Conservation (phyloP, 2,113 vertebrate genomes). For the Tachuris rubrigastra region DNA sequence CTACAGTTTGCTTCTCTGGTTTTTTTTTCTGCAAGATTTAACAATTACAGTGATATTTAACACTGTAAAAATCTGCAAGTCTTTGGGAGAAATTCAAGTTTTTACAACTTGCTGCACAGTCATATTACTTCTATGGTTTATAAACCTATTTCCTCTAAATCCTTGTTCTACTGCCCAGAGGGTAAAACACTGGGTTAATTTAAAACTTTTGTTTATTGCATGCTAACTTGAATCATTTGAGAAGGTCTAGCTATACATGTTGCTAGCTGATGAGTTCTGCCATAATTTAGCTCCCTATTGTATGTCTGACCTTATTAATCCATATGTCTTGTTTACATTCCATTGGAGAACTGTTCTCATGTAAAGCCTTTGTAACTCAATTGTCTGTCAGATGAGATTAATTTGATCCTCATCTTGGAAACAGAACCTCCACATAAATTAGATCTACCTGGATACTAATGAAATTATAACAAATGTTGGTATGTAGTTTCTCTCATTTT, state of each 20-base stretch:
- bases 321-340: not conserved
- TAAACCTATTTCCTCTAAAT: not conserved
- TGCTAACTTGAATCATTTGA: not conserved
- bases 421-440: not conserved
- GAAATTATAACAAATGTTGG: not conserved
- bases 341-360: not conserved
- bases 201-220: not conserved
- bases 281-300: not conserved
- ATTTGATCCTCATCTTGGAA: slow-evolving; percentile 28
- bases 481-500: slow-evolving; percentile 18
- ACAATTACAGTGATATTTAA: not conserved
- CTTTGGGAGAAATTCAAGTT: not conserved
- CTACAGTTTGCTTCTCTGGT: not conserved
- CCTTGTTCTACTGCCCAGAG: not conserved
- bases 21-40: not conserved
- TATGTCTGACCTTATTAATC: not conserved
- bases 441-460: slow-evolving; percentile 1
- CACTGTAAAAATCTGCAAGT: not conserved
- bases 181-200: not conserved
- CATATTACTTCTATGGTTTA: not conserved
- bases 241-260: not conserved
- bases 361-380: slow-evolving; percentile 2
- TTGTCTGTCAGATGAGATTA: not conserved
- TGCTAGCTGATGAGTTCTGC: not conserved
- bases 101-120: not conserved